phyloP scores from a whole-genome alignment of 2,113 vertebrate species.

The Talpa occidentalis region DNA sequence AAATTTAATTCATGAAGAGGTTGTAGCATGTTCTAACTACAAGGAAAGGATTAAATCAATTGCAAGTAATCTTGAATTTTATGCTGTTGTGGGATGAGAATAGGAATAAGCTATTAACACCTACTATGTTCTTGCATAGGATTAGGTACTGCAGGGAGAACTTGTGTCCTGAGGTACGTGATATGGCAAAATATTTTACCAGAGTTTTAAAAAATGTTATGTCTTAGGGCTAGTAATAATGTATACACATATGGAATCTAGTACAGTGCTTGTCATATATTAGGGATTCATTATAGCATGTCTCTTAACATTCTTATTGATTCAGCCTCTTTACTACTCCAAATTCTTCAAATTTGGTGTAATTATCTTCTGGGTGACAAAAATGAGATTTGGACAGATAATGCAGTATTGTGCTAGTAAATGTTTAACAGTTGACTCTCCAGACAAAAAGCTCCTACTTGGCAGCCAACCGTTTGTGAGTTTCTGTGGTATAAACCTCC shows the following conservation, averaged over 20 bases:
- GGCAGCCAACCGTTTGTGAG: not conserved
- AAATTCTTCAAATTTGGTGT: not conserved
- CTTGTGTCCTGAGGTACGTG: not conserved
- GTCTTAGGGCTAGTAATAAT: not conserved
- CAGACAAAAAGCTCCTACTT: not conserved
- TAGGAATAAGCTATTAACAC: not conserved
- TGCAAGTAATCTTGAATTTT: constrained; percentile 28
- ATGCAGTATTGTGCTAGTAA: not conserved
- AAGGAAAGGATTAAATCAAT: not conserved
- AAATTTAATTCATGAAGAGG: not conserved
- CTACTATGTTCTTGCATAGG: not conserved
- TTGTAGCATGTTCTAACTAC: not conserved
- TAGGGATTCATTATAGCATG: not conserved
- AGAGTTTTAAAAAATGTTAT: not conserved
- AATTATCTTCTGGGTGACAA: not conserved
- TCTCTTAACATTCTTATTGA: not conserved
- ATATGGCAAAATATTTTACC: not conserved
- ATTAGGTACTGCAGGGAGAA: not conserved
- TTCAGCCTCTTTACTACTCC: not conserved
- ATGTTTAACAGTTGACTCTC: not conserved
- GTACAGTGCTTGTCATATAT: not conserved
- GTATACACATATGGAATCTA: not conserved
- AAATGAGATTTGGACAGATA: not conserved
- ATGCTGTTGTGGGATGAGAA: not conserved
- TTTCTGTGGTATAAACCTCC: not conserved